Percentiles rank a stretch among this genome's conserved stretches.
These are phyloP conservation scores for Sebastes oblongus DNA, from an alignment of 2,797 vertebrate genomes.

Conservation along the genomic window DNA sequence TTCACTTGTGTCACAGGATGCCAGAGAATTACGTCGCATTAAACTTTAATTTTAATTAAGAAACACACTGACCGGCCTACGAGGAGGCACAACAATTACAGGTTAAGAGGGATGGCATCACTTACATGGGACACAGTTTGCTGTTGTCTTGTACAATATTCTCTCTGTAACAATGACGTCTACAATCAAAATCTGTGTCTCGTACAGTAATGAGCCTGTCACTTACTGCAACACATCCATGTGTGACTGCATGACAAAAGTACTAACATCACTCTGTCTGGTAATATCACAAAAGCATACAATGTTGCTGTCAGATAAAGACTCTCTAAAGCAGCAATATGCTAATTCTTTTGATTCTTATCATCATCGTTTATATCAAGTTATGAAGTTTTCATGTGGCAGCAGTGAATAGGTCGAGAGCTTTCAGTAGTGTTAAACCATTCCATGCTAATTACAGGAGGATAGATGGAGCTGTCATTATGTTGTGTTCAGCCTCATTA, in stretches of 20 bases:
- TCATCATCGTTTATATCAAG: neutral
- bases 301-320: neutral
- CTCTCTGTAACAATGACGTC: neutral
- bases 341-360: neutral
- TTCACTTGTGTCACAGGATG: neutral
- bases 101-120: neutral
- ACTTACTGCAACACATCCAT: neutral
- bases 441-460: neutral
- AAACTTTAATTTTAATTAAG: constrained; percentile 37
- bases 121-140: neutral
- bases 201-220: constrained; percentile 1
- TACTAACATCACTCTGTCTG: neutral
- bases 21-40: neutral
- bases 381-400: neutral
- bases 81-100: constrained; percentile 4
- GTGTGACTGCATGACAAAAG: constrained; percentile 13
- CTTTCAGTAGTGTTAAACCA: neutral
- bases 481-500: constrained; percentile 42
- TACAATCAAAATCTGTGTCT: neutral
- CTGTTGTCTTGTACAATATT: neutral
- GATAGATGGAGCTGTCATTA: constrained; percentile 19
- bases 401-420: neutral
- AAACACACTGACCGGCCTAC: neutral
- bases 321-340: neutral
- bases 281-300: neutral